Evolutionary conservation across 2,113 vertebrate species (phyloP).

Genomic region (Lepisosteus oculatus): DNA sequence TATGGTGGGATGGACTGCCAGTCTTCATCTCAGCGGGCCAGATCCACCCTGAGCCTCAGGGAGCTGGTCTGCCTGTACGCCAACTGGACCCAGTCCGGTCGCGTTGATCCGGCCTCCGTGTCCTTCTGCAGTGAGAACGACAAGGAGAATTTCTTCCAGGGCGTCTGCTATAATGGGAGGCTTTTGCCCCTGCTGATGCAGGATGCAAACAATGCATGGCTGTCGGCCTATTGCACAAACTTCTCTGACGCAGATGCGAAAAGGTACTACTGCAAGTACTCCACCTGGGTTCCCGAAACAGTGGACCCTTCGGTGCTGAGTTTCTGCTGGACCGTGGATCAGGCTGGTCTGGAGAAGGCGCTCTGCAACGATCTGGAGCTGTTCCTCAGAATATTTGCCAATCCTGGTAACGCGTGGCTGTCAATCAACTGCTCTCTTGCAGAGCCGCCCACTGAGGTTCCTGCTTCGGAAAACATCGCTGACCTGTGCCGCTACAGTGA

Average conservation of each 20-base stretch:
- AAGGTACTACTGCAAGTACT: slow-evolving; percentile 58
- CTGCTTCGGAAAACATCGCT: neutral
- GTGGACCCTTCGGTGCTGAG: slow-evolving; percentile 42
- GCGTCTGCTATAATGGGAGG: slow-evolving; percentile 53
- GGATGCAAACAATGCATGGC: slow-evolving; percentile 57
- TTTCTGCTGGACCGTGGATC: slow-evolving; percentile 61
- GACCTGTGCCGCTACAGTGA: slow-evolving; percentile 52
- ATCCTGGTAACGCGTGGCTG: slow-evolving; percentile 44
- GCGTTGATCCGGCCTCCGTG: slow-evolving; percentile 51
- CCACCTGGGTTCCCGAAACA: slow-evolving; percentile 45
- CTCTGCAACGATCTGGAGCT: slow-evolving; percentile 57
- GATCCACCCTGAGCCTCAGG: slow-evolving; percentile 48
- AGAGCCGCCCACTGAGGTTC: neutral
- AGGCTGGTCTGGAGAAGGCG: slow-evolving; percentile 35
- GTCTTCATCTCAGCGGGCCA: slow-evolving; percentile 22
- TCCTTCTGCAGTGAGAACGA: slow-evolving; percentile 64
- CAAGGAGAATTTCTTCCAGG: slow-evolving; percentile 42
- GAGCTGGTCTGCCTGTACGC: slow-evolving; percentile 60
- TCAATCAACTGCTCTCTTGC: slow-evolving; percentile 51
- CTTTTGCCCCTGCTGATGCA: slow-evolving; percentile 51
- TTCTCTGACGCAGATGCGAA: slow-evolving; percentile 46
- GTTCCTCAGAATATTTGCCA: slow-evolving; percentile 54
- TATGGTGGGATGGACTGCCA: slow-evolving; percentile 35
- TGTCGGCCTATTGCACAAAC: slow-evolving; percentile 59
- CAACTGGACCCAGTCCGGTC: slow-evolving; percentile 43